Evolutionary conservation across 2,888 invertebrate genomes (phyloP).

Genomic region (Agriopis marginaria): DNA sequence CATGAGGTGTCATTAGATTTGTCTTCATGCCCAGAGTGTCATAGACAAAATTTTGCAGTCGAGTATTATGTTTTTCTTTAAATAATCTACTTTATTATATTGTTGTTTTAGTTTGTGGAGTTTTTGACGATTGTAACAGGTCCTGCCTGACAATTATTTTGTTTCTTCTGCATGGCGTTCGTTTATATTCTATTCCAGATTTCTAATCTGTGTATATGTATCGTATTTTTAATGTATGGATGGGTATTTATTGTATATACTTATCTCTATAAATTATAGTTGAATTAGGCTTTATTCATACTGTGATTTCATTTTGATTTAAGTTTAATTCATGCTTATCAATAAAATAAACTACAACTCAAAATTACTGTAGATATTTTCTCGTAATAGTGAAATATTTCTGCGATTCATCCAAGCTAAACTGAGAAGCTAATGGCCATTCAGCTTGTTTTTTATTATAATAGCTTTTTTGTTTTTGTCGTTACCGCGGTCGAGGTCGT

Average conservation of each 20-base stretch:
- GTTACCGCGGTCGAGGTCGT: constrained; percentile 55
- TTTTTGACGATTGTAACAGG: too few relatives aligned
- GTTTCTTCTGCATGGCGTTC: too few relatives aligned
- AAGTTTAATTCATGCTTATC: too few relatives aligned
- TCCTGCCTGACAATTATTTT: too few relatives aligned
- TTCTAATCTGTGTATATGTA: neutral
- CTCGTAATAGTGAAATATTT: constrained; percentile 24
- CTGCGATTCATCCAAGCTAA: constrained; percentile 33
- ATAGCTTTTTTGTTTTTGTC: constrained; percentile 52
- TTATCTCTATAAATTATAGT: neutral
- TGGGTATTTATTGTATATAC: neutral
- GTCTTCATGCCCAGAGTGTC: too few relatives aligned
- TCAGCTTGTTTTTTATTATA: constrained; percentile 50
- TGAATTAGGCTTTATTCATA: neutral
- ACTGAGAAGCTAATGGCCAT: constrained; percentile 51
- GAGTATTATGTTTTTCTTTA: too few relatives aligned
- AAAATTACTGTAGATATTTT: constrained; percentile 22
- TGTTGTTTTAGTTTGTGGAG: too few relatives aligned
- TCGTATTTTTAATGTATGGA: too few relatives aligned
- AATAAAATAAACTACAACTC: constrained; percentile 7
- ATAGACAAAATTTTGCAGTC: too few relatives aligned
- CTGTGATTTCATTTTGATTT: constrained; percentile 2
- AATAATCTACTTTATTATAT: too few relatives aligned
- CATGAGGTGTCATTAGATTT: too few relatives aligned
- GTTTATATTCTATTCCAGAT: neutral